Conservation (phyloP, 2,113 vertebrate genomes). For the Abramis brama region DNA sequence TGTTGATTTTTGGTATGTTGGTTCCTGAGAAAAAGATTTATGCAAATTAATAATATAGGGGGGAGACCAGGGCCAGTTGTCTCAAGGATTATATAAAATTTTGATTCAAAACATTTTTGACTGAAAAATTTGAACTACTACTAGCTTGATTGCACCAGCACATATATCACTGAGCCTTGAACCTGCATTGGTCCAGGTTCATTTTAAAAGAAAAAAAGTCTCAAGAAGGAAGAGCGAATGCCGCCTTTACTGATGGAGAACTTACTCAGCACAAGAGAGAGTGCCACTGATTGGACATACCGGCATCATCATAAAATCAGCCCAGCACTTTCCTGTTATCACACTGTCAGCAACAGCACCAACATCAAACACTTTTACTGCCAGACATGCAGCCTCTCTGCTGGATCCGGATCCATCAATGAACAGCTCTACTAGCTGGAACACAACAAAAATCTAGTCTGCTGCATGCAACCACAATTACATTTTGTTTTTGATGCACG, state of each 20-base stretch:
- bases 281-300: constrained; percentile 43
- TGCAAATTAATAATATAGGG: too few relatives aligned
- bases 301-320: constrained; percentile 45
- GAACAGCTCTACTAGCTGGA: constrained; percentile 3
- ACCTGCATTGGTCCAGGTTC: constrained; percentile 28
- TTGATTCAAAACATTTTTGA: too few relatives aligned
- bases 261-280: constrained; percentile 54
- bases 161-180: constrained; percentile 18
- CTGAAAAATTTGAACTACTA: not conserved
- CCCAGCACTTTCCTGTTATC: constrained; percentile 39
- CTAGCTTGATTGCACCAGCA: not conserved
- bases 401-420: constrained; percentile 1
- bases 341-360: constrained; percentile 25
- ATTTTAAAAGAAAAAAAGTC: not conserved
- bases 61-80: too few relatives aligned
- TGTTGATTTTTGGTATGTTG: too few relatives aligned
- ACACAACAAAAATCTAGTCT: not conserved
- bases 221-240: constrained; percentile 12
- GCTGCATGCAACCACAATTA: not conserved
- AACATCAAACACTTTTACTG: constrained; percentile 29
- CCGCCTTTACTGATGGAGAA: constrained; percentile 45
- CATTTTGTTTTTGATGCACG: not conserved
- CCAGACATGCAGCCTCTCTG: constrained; percentile 4
- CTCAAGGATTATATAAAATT: too few relatives aligned
- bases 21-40: too few relatives aligned